Evolutionary conservation across 2,888 invertebrate genomes (phyloP).

Genomic region (Zonitis immaculata): DNA sequence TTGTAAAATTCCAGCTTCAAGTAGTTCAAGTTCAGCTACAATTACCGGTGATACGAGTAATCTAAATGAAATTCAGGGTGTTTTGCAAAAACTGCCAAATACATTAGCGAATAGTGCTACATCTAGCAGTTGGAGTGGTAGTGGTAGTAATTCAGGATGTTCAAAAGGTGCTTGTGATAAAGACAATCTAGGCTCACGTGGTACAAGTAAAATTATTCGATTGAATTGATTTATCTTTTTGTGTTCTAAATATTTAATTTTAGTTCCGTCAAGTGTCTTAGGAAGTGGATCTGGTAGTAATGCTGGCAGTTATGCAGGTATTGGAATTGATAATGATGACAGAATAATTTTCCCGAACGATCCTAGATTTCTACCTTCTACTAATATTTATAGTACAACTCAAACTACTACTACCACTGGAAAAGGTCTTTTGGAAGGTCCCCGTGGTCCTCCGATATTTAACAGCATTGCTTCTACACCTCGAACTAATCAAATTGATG

Average conservation of each 20-base stretch:
- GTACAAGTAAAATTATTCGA: not conserved
- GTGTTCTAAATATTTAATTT: too few species aligned
- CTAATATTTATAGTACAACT: not conserved
- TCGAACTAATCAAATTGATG: not conserved
- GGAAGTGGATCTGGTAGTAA: not conserved
- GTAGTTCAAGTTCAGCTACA: slow-evolving; percentile 16
- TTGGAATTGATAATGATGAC: not conserved
- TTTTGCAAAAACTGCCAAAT: slow-evolving; percentile 6
- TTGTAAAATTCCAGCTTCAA: slow-evolving; percentile 7
- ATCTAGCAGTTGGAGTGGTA: not conserved
- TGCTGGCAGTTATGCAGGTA: not conserved
- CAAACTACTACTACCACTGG: not conserved
- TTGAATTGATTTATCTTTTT: too few species aligned
- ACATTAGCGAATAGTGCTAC: not conserved
- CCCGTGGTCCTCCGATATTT: not conserved
- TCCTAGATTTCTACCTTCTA: not conserved
- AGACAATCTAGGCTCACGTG: not conserved
- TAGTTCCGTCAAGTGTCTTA: not conserved
- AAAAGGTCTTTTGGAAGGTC: not conserved
- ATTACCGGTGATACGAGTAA: slow-evolving; percentile 5
- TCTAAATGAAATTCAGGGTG: slow-evolving; percentile 11
- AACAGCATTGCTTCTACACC: not conserved
- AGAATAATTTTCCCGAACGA: not conserved
- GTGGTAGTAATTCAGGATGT: not conserved
- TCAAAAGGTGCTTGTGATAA: not conserved